Conservation (phyloP, 2,797 vertebrate genomes). For the Microctenopoma stevenorrisi region DNA sequence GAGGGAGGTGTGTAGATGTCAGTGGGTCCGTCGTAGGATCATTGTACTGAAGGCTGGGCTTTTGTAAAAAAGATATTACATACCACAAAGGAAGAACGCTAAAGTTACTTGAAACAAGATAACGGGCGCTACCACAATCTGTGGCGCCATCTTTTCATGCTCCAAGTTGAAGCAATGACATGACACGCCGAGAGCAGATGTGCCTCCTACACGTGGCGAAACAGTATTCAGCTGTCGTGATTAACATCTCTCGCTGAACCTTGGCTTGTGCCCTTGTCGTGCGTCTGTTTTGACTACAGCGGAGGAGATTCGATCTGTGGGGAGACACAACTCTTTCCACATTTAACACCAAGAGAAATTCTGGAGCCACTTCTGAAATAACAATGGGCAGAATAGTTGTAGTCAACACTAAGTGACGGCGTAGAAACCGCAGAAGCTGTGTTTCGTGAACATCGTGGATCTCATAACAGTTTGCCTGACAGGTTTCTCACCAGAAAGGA, state of each 20-base stretch:
- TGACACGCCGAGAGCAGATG: slow-evolving; percentile 9
- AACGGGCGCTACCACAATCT: slow-evolving; percentile 9
- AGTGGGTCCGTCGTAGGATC: too few species aligned
- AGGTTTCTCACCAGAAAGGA: not conserved
- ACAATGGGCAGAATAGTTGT: slow-evolving; percentile 13
- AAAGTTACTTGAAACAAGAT: not conserved
- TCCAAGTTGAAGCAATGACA: not conserved
- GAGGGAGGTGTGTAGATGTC: too few species aligned
- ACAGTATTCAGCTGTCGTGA: slow-evolving; percentile 3
- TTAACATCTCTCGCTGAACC: slow-evolving; percentile 39
- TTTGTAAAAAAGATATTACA: not conserved
- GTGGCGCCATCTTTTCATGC: slow-evolving; percentile 13
- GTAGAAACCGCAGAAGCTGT: slow-evolving; percentile 7
- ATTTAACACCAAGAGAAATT: slow-evolving; percentile 41
- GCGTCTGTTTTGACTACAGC: slow-evolving; percentile 70
- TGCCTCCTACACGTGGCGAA: slow-evolving; percentile 15
- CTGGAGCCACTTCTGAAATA: slow-evolving; percentile 43
- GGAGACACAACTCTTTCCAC: slow-evolving; percentile 53
- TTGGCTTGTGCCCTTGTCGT: slow-evolving; percentile 10
- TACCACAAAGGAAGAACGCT: not conserved
- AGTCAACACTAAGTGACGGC: slow-evolving; percentile 21
- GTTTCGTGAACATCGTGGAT: not conserved
- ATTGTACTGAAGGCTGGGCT: too few species aligned
- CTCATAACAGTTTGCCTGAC: slow-evolving; percentile 17
- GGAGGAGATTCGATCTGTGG: slow-evolving; percentile 54